Percentiles rank a stretch among this genome's conserved stretches.
These are phyloP conservation scores for Callorhinus ursinus DNA, from an alignment of 2,113 vertebrate genomes.

Conservation along the genomic window DNA sequence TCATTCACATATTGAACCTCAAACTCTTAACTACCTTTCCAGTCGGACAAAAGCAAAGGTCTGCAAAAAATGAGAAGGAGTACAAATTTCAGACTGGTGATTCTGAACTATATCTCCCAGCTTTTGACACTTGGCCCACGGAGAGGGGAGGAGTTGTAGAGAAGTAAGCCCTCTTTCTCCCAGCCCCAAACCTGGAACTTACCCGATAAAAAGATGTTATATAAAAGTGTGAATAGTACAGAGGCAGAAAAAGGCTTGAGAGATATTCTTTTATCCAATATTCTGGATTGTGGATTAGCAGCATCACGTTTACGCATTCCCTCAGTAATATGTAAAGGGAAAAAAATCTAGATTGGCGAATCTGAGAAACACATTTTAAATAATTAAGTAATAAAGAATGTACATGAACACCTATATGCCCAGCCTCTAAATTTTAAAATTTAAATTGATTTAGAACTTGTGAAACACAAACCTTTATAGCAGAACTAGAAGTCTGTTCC, in stretches of 20 bases:
- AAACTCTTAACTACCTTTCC: constrained; percentile 30
- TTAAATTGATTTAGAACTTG: constrained; percentile 83
- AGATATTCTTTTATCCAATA: constrained; percentile 57
- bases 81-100: constrained; percentile 49
- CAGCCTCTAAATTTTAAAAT: constrained; percentile 78
- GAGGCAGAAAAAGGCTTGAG: constrained; percentile 34
- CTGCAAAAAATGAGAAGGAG: background rate
- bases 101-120: background rate
- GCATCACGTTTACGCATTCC: constrained; percentile 59
- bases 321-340: constrained; percentile 54
- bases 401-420: constrained; percentile 79
- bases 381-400: constrained; percentile 81
- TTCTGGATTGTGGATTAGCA: constrained; percentile 83
- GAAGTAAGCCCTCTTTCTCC: background rate
- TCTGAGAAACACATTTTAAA: constrained; percentile 82
- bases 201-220: constrained; percentile 10
- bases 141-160: background rate
- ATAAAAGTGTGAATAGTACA: background rate
- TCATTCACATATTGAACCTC: constrained; percentile 12
- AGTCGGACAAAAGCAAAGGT: constrained; percentile 8
- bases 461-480: constrained; percentile 84
- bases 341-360: constrained; percentile 82
- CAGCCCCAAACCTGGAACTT: background rate
- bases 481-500: constrained; percentile 90
- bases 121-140: background rate